Evolutionary conservation across 2,888 invertebrate species (phyloP), one percentile per base, ranked within the genome.

Genomic region (Eurytoma californica): DNA sequence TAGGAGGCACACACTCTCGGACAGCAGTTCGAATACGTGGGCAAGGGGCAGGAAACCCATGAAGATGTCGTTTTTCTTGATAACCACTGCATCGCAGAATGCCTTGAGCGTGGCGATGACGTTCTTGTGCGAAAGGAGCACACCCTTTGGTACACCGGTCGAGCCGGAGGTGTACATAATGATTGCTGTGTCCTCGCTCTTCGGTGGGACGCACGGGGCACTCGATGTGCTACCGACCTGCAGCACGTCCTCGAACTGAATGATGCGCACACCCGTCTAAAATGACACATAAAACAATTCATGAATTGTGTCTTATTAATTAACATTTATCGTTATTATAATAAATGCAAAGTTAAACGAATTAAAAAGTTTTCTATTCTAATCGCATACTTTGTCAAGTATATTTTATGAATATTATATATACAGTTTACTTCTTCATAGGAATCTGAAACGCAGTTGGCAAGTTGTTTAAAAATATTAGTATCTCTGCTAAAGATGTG

Each of bases 91-190:
- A 90, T 97, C 96, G 49, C 95, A 94, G 91, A 95, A 97, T 7
- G 95, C 94, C 89, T 94, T 94, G 87, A 97, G 92, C 30, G 96
- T 95, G 55, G 94, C 92, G 84, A 97, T 92, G 88, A 96, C 94
- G 91, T 97, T 97, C 86, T 93, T 93, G 90, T 97, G 97, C 3
- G 95, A 94, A 51, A 97, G 91, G 24, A 96, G 88, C 16, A 97
- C 96, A 86, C 98, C 98, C 91, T 98, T 98, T 0, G 98, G 98
- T 80, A 95, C 94, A 72, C 98, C 98, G 3, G 99, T 99, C 0
- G 98, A 98, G 7, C 99, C 99, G 84, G 97, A 98, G 2, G 99
- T 99, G 92, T 99, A 99, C 99, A 99, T 99, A 60, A 99, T 95
- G 86, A 99, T 97, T 68, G 99, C 99, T 4, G 95, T 94, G 90